Conservation (phyloP, 2,113 vertebrate genomes). For the Stegastes partitus region DNA sequence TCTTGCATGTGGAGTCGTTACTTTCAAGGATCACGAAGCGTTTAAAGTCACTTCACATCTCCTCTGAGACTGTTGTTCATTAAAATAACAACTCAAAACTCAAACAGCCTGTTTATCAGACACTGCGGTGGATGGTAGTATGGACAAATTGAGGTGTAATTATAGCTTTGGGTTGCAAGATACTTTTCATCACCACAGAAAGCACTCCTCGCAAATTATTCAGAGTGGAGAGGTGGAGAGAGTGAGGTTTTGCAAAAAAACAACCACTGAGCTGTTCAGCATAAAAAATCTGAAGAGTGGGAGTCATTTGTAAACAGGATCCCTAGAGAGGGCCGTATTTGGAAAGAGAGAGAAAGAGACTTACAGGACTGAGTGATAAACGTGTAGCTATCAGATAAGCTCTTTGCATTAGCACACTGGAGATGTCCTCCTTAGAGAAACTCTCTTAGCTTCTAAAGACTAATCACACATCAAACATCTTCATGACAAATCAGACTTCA, state of each 20-base stretch:
- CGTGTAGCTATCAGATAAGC: constrained; percentile 36
- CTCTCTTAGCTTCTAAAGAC: constrained; percentile 9
- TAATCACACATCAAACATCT: constrained; percentile 40
- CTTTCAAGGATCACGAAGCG: constrained; percentile 45
- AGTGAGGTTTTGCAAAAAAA: constrained; percentile 46
- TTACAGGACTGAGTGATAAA: constrained; percentile 35
- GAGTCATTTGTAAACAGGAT: constrained; percentile 55
- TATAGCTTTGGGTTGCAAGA: constrained; percentile 58
- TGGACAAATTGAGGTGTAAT: constrained; percentile 71
- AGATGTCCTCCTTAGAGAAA: constrained; percentile 22
- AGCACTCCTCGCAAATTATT: constrained; percentile 57
- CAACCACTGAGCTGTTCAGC: constrained; percentile 37
- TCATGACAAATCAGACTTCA: constrained; percentile 23
- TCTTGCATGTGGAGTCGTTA: constrained; percentile 21
- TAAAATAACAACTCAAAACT: constrained; percentile 61
- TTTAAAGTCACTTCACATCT: constrained; percentile 64
- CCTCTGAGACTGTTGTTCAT: constrained; percentile 60
- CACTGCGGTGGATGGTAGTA: constrained; percentile 20
- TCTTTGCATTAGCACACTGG: constrained; percentile 19
- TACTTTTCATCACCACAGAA: constrained; percentile 53
- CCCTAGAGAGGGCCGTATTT: constrained; percentile 49
- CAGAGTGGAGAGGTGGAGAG: constrained; percentile 37
- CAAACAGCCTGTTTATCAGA: constrained; percentile 65
- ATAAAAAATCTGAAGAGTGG: constrained; percentile 47
- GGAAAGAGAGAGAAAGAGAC: constrained; percentile 34